Evolutionary conservation across 1,140 invertebrate species (phyloP).

Genomic region (Saccostrea glomerata): DNA sequence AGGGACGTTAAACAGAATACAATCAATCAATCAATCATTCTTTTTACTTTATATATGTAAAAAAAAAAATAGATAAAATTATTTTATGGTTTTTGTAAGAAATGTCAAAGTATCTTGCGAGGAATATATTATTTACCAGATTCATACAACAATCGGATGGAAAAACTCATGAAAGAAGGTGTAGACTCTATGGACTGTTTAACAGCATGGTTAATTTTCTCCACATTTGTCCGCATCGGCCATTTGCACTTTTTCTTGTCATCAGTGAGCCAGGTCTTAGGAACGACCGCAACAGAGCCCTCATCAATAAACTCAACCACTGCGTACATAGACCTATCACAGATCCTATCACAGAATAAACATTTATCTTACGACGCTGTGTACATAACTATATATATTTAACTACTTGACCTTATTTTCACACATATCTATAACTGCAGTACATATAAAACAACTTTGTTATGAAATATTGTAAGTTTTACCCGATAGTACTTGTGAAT

Average conservation of each 20-base stretch:
- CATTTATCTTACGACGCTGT: not conserved
- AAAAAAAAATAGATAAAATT: not conserved
- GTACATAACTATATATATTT: not conserved
- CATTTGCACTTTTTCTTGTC: not conserved
- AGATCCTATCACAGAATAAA: not conserved
- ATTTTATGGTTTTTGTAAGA: not conserved
- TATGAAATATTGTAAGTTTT: slow-evolving; percentile 36
- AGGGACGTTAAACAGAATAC: no score
- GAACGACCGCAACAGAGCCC: not conserved
- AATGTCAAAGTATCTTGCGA: not conserved
- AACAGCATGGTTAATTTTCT: not conserved
- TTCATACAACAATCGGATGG: slow-evolving; percentile 23
- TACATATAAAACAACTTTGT: not conserved
- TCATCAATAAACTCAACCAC: slow-evolving; percentile 20
- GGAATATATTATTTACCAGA: slow-evolving; percentile 5
- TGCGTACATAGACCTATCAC: not conserved
- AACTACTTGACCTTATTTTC: not conserved
- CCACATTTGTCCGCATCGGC: no score
- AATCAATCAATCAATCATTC: no score
- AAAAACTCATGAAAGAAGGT: not conserved
- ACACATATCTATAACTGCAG: not conserved
- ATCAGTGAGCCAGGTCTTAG: not conserved
- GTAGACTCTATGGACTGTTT: not conserved
- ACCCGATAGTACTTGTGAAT: slow-evolving; percentile 8
- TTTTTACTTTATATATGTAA: not conserved